These are phyloP conservation scores for Euglossa dilemma DNA, from an alignment of 1,140 invertebrate genomes.

Conservation along the genomic window DNA sequence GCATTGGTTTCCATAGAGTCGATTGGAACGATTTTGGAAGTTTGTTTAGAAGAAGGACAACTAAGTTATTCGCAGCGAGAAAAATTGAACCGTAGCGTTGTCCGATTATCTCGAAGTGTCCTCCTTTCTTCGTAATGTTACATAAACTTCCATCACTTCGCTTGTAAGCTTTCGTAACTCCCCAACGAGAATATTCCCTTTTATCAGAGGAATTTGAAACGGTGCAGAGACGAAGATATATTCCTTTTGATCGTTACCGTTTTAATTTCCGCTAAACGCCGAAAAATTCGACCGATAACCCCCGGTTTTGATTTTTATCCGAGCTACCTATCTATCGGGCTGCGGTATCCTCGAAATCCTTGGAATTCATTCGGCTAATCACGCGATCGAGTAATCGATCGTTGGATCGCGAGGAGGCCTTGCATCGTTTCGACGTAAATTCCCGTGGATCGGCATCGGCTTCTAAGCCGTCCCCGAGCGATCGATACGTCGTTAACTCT, in stretches of 20 bases:
- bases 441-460: neutral
- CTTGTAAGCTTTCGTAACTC: constrained; percentile 3
- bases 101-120: neutral
- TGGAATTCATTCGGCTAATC: no score
- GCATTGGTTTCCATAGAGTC: no score
- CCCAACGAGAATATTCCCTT: neutral
- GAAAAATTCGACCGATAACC: neutral
- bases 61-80: no score
- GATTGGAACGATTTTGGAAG: no score
- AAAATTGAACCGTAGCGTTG: neutral
- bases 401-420: neutral
- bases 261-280: neutral
- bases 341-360: no score
- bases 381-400: neutral
- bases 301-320: no score
- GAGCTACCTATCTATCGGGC: no score
- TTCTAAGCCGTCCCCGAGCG: neutral
- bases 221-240: neutral
- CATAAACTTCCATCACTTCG: neutral
- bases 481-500: constrained; percentile 3
- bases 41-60: neutral
- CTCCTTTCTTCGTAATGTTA: constrained; percentile 6
- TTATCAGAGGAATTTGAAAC: neutral
- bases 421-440: neutral
- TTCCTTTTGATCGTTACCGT: neutral